Percentiles rank a stretch among this genome's conserved stretches.
Conservation (phyloP, 2,888 invertebrate species). For the Temnothorax rugatulus region DNA sequence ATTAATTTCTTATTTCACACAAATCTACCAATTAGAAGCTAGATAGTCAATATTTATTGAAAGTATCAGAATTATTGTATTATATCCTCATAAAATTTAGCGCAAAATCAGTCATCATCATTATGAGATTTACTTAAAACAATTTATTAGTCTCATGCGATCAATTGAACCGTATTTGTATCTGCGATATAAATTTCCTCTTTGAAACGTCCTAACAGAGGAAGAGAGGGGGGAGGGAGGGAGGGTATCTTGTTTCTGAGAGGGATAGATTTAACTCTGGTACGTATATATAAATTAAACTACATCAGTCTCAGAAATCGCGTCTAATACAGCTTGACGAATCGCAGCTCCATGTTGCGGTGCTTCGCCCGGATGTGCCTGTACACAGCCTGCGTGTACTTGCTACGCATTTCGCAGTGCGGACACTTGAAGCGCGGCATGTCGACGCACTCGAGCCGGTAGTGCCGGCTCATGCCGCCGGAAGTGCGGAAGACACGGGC, state of each 20-base stretch:
- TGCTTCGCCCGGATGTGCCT: slow-evolving; percentile 78
- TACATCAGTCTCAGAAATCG: slow-evolving; percentile 26
- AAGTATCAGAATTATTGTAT: background rate
- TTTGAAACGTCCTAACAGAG: background rate
- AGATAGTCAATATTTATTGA: background rate
- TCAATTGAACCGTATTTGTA: background rate
- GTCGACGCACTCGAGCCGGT: slow-evolving; percentile 79
- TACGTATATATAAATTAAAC: background rate
- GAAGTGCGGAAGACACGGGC: slow-evolving; percentile 76
- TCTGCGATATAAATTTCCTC: background rate
- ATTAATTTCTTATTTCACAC: background rate
- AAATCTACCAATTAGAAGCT: background rate
- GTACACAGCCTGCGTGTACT: slow-evolving; percentile 79
- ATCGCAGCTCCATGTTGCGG: slow-evolving; percentile 75
- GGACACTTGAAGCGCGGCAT: slow-evolving; percentile 81
- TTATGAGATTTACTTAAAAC: background rate
- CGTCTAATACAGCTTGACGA: slow-evolving; percentile 77
- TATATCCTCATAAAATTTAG: background rate
- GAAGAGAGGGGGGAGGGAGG: background rate
- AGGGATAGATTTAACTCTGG: background rate
- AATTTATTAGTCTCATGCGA: background rate
- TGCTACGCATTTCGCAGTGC: slow-evolving; percentile 79
- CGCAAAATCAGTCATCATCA: background rate
- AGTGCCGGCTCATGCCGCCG: slow-evolving; percentile 79
- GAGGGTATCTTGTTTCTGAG: background rate